Conservation (phyloP, 2,888 invertebrate genomes). For the Limnephilus lunatus region DNA sequence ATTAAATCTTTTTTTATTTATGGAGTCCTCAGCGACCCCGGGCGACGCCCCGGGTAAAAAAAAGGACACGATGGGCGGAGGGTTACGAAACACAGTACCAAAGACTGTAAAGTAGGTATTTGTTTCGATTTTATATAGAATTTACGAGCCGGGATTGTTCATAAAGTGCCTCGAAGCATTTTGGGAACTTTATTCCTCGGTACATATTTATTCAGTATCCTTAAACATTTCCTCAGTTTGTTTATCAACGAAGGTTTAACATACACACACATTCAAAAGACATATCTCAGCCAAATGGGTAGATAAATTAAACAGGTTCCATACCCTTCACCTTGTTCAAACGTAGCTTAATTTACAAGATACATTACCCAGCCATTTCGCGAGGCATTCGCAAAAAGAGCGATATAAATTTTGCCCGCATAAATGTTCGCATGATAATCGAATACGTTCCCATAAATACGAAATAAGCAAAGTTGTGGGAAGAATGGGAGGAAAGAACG, state of each 20-base stretch:
- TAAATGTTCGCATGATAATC: conserved; percentile 55
- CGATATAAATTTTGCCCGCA: conserved; percentile 47
- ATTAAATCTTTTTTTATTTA: no score
- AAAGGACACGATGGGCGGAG: no score
- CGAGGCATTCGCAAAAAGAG: conserved; percentile 42
- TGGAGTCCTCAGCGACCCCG: no score
- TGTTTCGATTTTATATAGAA: neutral
- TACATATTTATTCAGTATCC: conserved; percentile 9
- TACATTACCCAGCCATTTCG: conserved; percentile 49
- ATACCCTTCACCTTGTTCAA: conserved; percentile 24
- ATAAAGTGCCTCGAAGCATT: neutral
- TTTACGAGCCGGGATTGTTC: neutral
- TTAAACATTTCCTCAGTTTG: conserved; percentile 15
- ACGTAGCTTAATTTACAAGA: conserved; percentile 50
- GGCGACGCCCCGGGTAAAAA: no score
- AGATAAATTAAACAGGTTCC: conserved; percentile 34
- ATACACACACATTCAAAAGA: neutral
- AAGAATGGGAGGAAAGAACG: neutral
- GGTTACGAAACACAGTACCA: neutral
- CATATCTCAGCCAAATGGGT: conserved; percentile 31
- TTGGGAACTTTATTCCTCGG: neutral
- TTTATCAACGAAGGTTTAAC: conserved; percentile 22
- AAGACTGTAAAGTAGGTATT: neutral
- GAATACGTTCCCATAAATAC: conserved; percentile 48
- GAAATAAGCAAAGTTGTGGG: conserved; percentile 35